These are phyloP conservation scores for Varecia variegata DNA, from an alignment of 2,797 vertebrate species.

Conservation along the genomic window DNA sequence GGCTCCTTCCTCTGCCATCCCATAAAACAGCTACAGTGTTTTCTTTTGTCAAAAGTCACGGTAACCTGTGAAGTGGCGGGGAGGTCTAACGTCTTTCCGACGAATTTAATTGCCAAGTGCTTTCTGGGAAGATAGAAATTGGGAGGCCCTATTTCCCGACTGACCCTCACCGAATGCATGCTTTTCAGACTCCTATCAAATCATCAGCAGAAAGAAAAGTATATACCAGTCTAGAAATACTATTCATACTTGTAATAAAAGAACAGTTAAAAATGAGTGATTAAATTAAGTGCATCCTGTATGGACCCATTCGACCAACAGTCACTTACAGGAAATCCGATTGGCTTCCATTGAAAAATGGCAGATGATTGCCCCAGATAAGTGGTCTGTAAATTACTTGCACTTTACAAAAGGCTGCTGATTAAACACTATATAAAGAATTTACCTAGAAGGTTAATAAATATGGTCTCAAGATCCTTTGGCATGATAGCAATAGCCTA, in stretches of 20 bases:
- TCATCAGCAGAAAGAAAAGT: slow-evolving; percentile 34
- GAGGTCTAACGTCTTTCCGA: slow-evolving; percentile 31
- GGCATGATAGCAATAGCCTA: slow-evolving; percentile 18
- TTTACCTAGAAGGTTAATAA: slow-evolving; percentile 69
- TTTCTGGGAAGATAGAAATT: slow-evolving; percentile 28
- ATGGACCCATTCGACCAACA: neutral
- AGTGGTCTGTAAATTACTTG: slow-evolving; percentile 62
- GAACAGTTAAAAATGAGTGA: slow-evolving; percentile 25
- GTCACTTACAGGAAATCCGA: slow-evolving; percentile 56
- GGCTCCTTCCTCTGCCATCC: neutral
- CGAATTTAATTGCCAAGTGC: slow-evolving; percentile 28
- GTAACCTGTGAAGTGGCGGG: neutral
- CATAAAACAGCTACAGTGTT: neutral
- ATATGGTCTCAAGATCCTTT: slow-evolving; percentile 57
- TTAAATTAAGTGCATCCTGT: slow-evolving; percentile 39
- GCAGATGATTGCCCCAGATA: slow-evolving; percentile 55
- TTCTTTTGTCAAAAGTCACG: neutral
- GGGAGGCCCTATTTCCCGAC: slow-evolving; percentile 1
- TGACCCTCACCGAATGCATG: neutral
- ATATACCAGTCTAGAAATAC: neutral
- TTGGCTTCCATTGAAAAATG: slow-evolving; percentile 48
- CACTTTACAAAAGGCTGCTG: slow-evolving; percentile 52
- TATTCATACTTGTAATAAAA: slow-evolving; percentile 45
- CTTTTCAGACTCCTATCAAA: slow-evolving; percentile 32
- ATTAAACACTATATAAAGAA: slow-evolving; percentile 66